Evolutionary conservation across 2,888 invertebrate genomes (phyloP), one percentile per base, ranked within the genome.

Genomic region (Nomada lathburiana): DNA sequence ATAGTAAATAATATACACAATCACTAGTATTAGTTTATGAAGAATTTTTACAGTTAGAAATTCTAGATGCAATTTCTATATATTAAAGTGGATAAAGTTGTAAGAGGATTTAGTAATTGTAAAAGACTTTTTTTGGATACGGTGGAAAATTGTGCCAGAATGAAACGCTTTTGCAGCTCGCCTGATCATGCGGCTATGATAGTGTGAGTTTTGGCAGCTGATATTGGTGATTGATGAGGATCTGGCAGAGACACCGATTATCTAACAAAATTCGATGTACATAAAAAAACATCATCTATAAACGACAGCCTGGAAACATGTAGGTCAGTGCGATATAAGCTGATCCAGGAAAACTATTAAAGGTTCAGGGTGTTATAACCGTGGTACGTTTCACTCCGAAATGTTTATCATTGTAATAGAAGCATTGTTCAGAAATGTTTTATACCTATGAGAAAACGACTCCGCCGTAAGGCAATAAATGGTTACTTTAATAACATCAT

Each of bases 151-250:
- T 50, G 47, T 63, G 63, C 23, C n/a, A 59, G 47, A 63, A 68
- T 44, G 63, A 68, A 73, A 75, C 62, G 65, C 50, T 74, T 82
- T 79, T 73, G 20, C 76, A 69, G 64, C 62, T 73, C 53, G 76
- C 57, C 78, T 81, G 83, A 72, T 81, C 81, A 63, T 82, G 75
- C 83, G 53, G 69, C 57, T 76, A 76, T 63, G 81, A 74, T 68
- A 68, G 77, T 64, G 69, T 47, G 70, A 80, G 80, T 80, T 77
- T 84, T 82, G 89, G 87, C 89, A 85, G 85, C 86, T 85, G 92
- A 90, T 91, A 89, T 82, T 75, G 80, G 87, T 91, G 92, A 92
- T 91, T 86, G 91, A 92, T 92, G 90, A 88, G 82, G 85, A 85
- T 87, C 91, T 91, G 90, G 84, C 83, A 73, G 80, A 82, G 90